A percentile compares a stretch with the other conserved stretches of the same genome.
Evolutionary conservation across 2,888 invertebrate genomes (phyloP).

Genomic region (Sussaba pulchella): DNA sequence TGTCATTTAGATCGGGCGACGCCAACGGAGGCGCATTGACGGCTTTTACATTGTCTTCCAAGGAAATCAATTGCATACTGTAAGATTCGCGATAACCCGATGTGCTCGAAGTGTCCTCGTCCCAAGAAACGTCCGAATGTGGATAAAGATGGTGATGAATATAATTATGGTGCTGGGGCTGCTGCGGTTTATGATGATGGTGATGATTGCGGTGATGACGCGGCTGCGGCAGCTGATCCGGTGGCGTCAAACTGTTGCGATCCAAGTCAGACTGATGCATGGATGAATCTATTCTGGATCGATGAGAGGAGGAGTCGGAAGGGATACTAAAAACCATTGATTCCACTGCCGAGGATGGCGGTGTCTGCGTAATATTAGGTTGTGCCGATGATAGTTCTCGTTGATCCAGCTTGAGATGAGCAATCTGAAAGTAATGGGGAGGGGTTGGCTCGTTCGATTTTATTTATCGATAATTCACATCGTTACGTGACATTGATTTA

Average conservation of each 20-base stretch:
- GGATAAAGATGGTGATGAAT: slow-evolving; percentile 76
- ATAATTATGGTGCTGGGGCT: slow-evolving; percentile 73
- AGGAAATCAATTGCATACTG: slow-evolving; percentile 87
- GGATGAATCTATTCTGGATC: slow-evolving; percentile 74
- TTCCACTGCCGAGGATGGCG: slow-evolving; percentile 71
- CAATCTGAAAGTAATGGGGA: slow-evolving; percentile 80
- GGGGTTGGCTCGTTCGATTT: too few relatives aligned
- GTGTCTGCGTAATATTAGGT: slow-evolving; percentile 68
- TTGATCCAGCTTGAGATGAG: slow-evolving; percentile 85
- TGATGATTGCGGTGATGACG: slow-evolving; percentile 68
- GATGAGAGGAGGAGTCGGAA: slow-evolving; percentile 77
- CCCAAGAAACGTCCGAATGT: slow-evolving; percentile 90
- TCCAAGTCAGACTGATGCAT: slow-evolving; percentile 72
- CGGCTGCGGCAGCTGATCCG: slow-evolving; percentile 74
- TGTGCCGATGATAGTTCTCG: slow-evolving; percentile 74
- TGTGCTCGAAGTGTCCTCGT: slow-evolving; percentile 92
- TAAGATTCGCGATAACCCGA: slow-evolving; percentile 93
- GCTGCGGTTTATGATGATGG: slow-evolving; percentile 71
- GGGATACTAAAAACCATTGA: slow-evolving; percentile 74
- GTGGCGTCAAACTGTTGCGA: slow-evolving; percentile 42
- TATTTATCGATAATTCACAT: too few relatives aligned
- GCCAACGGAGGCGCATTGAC: slow-evolving; percentile 86
- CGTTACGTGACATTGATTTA: too few relatives aligned
- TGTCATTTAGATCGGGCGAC: slow-evolving; percentile 87
- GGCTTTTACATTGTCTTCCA: slow-evolving; percentile 84